Conservation (phyloP, 2,888 invertebrate species). For the Stictocephala bisonia region DNA sequence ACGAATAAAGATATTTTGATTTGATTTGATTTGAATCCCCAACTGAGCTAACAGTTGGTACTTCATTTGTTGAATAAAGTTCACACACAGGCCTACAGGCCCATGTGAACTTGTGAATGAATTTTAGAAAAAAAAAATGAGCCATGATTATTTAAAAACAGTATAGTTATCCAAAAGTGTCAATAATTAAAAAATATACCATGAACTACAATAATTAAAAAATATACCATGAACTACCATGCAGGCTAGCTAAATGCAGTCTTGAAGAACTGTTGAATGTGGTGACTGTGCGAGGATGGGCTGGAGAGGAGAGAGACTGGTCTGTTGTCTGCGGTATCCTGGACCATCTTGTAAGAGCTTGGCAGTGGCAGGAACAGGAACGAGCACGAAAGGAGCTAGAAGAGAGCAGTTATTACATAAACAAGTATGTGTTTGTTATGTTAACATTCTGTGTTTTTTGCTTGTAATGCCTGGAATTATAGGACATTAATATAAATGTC, state of each 20-base stretch:
- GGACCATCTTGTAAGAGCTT: slow-evolving; percentile 71
- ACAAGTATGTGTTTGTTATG: slow-evolving; percentile 79
- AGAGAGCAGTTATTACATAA: slow-evolving; percentile 81
- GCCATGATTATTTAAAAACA: too few relatives aligned
- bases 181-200: slow-evolving; percentile 3
- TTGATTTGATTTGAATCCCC: too few relatives aligned
- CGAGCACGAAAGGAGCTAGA: slow-evolving; percentile 75
- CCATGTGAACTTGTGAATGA: too few relatives aligned
- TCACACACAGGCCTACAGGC: too few relatives aligned
- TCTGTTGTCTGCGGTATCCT: slow-evolving; percentile 49
- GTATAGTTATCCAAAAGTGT: slow-evolving; percentile 20
- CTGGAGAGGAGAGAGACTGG: slow-evolving; percentile 2
- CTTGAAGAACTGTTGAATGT: slow-evolving; percentile 77
- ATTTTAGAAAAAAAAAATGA: too few relatives aligned
- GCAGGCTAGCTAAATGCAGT: slow-evolving; percentile 75
- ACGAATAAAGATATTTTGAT: too few relatives aligned
- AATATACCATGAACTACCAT: slow-evolving; percentile 47
- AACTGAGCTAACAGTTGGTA: too few relatives aligned
- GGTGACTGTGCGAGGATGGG: slow-evolving; percentile 68
- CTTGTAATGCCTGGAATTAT: too few relatives aligned
- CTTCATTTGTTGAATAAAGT: too few relatives aligned
- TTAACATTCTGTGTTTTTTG: too few relatives aligned
- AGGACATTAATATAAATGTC: too few relatives aligned
- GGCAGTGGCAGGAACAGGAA: slow-evolving; percentile 81
- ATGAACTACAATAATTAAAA: slow-evolving; percentile 40